phyloP scores from a whole-genome alignment of 2,113 vertebrate genomes.

The Xyrauchen texanus region DNA sequence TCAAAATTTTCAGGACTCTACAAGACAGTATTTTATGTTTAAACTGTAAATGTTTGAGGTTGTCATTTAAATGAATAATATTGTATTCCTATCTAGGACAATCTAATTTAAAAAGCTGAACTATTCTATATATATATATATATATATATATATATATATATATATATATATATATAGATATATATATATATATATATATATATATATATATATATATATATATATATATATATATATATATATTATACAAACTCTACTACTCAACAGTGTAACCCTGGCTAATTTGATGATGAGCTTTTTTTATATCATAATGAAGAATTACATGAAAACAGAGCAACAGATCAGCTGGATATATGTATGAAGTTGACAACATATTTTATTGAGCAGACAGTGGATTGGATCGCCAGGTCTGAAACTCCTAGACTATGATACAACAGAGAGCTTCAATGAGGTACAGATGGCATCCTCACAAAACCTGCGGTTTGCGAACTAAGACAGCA shows the following conservation, averaged over 20 bases:
- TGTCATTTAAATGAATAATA: background rate
- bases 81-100: background rate
- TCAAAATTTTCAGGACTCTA: background rate
- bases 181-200: no score
- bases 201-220: no score
- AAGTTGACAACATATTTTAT: constrained; percentile 25
- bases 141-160: no score
- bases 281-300: background rate
- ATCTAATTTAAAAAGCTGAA: background rate
- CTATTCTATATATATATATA: background rate
- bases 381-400: background rate
- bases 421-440: constrained; percentile 34
- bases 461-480: constrained; percentile 20
- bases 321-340: background rate
- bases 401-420: constrained; percentile 25
- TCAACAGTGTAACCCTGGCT: background rate
- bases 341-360: background rate
- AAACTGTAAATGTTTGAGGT: background rate
- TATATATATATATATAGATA: no score
- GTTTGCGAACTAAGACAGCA: constrained; percentile 25
- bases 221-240: no score
- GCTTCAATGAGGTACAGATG: constrained; percentile 28
- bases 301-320: constrained; percentile 1
- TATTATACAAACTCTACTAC: background rate
- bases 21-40: background rate